Evolutionary conservation across 2,888 invertebrate species (phyloP).

Genomic region (Drosophila limbata): DNA sequence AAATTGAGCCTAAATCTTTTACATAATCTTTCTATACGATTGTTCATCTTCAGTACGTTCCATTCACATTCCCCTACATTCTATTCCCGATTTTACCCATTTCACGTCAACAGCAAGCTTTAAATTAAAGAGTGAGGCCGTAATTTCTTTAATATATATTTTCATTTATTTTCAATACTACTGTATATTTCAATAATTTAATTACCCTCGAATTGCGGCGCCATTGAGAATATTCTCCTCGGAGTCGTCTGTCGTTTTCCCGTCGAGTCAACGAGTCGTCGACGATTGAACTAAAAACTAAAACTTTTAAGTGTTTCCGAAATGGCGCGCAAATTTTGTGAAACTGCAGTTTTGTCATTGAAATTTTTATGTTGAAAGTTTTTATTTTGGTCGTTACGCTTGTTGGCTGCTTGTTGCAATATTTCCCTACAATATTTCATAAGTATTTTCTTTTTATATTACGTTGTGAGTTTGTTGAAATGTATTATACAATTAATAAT

Average conservation of each 20-base stretch:
- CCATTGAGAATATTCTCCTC: conserved; percentile 32
- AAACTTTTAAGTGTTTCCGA: conserved; percentile 68
- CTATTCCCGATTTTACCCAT: too few relatives aligned
- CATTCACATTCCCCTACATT: too few relatives aligned
- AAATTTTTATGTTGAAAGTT: conserved; percentile 59
- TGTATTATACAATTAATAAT: background rate
- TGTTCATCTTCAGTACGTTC: too few relatives aligned
- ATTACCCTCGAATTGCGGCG: conserved; percentile 39
- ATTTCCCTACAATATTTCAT: conserved; percentile 35
- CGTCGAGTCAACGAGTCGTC: conserved; percentile 2
- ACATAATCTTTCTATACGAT: too few relatives aligned
- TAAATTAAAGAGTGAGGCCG: background rate
- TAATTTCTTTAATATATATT: conserved; percentile 1
- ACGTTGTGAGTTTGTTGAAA: background rate
- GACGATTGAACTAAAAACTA: conserved; percentile 42
- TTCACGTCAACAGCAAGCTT: too few relatives aligned
- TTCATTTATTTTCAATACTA: background rate
- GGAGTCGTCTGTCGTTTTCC: background rate
- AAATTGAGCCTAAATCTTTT: too few relatives aligned
- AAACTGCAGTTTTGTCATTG: conserved; percentile 69
- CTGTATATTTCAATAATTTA: conserved; percentile 27
- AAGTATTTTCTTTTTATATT: conserved; percentile 4
- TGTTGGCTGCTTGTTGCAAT: conserved; percentile 34
- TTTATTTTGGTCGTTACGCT: conserved; percentile 54
- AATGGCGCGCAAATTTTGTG: conserved; percentile 60